Base-by-base conservation (phyloP, 1,140 invertebrate species). In the Plutomurus gul region DNA sequence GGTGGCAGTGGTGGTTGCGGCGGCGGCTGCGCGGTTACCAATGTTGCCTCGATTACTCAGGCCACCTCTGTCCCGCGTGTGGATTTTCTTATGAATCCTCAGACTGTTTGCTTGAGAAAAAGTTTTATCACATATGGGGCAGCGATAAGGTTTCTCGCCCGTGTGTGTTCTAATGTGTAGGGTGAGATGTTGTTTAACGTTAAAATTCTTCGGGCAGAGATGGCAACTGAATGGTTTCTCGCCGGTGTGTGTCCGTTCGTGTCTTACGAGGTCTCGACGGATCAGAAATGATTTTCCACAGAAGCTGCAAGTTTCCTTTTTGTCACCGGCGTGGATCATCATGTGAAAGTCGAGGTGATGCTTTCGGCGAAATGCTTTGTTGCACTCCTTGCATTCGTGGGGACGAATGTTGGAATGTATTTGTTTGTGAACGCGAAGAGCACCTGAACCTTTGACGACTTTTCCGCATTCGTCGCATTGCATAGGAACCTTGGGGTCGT, bases 211-310 rank as follows among this genome's bases (percentile, higher is more conserved):
- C 11, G 47, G 37, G 84, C 89, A 89, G 27, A 89, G 84, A 4
- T 83, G 78, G 82, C 89, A 89, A 75, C 87, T 85, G 80, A 86
- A 88, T 25, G 88, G 89, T 18, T 87, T 82, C 75, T 88, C 87
- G 13, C 88, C 88, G 77, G 88, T 89, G 82, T 89, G 88, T 4
- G 85, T 86, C 85, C 88, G 84, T 85, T 88, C 84, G 85, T 89
- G 81, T 80, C 25, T 30, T 4, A 30, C 39, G 82, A 88, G 87
- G 84, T 89, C 92, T 78, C 87, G 91, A 85, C 87, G 90, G 84
- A 88, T 91, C 74, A 91, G 91, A 85, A 93, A 93, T 79, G 89
- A 89, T 82, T 92, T 91, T 47, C 90, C 89, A 85, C 92, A 93
- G 76, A 92, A 65, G 20, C 39, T 46, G n/a, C 76, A 77, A 13